A percentile compares a stretch with the other conserved stretches of the same genome.
phyloP scores from a whole-genome alignment of 2,113 vertebrate genomes.

The Callaeas wilsoni region DNA sequence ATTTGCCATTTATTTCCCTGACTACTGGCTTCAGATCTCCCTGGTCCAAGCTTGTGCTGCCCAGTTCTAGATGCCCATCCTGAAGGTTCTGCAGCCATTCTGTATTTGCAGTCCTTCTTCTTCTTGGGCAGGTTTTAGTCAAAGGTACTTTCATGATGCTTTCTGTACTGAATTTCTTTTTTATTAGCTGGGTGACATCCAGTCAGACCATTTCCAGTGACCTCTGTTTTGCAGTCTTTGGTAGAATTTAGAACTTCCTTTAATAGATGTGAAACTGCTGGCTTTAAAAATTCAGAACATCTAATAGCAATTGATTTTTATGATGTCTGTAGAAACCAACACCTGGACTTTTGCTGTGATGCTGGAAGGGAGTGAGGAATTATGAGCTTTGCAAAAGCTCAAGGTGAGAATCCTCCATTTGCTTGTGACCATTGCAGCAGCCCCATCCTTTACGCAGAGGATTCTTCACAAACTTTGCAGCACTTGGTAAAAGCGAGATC shows the following conservation, averaged over 20 bases:
- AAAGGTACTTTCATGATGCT: background rate
- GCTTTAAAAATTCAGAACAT: slow-evolving; percentile 19
- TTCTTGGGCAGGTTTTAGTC: background rate
- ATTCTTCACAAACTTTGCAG: background rate
- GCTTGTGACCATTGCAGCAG: background rate
- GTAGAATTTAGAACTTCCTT: slow-evolving; percentile 16
- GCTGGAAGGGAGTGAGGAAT: background rate
- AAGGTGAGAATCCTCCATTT: background rate
- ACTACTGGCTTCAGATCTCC: background rate
- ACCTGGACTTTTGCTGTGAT: background rate
- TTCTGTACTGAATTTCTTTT: background rate
- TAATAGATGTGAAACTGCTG: slow-evolving; percentile 1
- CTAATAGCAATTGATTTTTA: slow-evolving; percentile 27
- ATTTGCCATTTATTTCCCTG: background rate
- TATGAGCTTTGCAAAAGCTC: background rate
- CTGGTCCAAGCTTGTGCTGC: background rate
- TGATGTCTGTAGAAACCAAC: background rate
- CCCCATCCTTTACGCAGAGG: background rate
- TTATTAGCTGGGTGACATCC: background rate
- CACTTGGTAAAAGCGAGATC: background rate
- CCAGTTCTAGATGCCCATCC: background rate
- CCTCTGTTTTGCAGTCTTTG: background rate
- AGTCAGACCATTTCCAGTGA: slow-evolving; percentile 8
- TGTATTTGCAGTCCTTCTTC: background rate
- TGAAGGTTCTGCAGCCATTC: background rate